phyloP scores from a whole-genome alignment of 1,140 invertebrate genomes.

The Amphibalanus amphitrite region DNA sequence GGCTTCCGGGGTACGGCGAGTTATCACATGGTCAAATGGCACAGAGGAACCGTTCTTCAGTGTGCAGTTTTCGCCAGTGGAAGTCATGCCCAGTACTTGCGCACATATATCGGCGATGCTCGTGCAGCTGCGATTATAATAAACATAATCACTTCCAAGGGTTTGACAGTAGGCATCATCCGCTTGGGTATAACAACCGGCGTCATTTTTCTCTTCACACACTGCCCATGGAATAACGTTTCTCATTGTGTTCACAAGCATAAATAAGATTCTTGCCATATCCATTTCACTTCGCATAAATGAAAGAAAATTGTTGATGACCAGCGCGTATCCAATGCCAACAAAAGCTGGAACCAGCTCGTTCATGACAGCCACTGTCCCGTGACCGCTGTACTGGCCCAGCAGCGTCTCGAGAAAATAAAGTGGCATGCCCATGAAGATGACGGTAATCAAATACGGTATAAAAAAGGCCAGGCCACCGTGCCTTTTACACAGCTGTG shows the following conservation, averaged over 20 bases:
- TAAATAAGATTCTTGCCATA: not conserved
- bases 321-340: not conserved
- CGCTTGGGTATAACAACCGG: not conserved
- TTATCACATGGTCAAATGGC: not conserved
- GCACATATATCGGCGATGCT: not conserved
- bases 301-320: not conserved
- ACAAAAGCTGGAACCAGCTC: not conserved
- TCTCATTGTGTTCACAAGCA: not conserved
- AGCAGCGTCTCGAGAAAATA: not conserved
- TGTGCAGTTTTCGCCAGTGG: not conserved
- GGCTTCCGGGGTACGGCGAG: not conserved
- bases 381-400: not conserved
- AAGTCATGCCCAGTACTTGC: not conserved
- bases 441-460: not conserved
- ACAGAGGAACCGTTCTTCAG: not conserved
- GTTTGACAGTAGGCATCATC: not conserved
- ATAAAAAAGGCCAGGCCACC: not conserved
- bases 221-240: not conserved
- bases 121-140: not conserved
- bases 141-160: not conserved
- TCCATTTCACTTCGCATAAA: not conserved
- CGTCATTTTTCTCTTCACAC: not conserved
- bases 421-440: not conserved
- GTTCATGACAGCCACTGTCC: not conserved
- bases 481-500: not conserved